Percentiles rank a stretch among this genome's conserved stretches.
phyloP scores from a whole-genome alignment of 2,888 invertebrate genomes.

The Chaetogeoica ovagalla region DNA sequence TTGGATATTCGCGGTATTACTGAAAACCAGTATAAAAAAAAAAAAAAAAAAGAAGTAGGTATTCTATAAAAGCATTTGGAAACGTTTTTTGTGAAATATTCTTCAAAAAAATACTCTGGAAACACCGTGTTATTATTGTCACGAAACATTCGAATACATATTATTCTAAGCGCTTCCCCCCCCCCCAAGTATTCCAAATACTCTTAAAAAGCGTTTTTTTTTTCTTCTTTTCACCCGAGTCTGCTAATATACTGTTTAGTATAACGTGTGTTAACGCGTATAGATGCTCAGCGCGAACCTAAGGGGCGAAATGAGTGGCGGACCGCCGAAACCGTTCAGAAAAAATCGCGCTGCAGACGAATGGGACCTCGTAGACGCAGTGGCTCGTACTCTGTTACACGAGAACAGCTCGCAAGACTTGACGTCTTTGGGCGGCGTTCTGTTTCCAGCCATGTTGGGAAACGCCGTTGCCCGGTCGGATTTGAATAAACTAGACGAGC shows the following conservation, averaged over 20 bases:
- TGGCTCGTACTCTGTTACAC: conserved; percentile 65
- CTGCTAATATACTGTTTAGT: neutral
- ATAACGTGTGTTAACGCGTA: neutral
- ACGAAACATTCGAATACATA: no score
- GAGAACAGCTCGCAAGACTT: conserved; percentile 65
- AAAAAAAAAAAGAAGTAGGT: no score
- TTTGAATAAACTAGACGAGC: conserved; percentile 56
- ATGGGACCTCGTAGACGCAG: conserved; percentile 64
- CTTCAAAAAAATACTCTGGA: no score
- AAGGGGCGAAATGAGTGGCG: conserved; percentile 73
- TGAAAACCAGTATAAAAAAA: no score
- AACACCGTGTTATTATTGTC: no score
- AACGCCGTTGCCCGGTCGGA: conserved; percentile 66
- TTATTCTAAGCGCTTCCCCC: no score
- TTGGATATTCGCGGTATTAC: no score
- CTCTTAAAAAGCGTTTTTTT: no score
- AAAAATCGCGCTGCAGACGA: conserved; percentile 59
- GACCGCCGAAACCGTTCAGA: conserved; percentile 58
- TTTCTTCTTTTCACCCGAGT: no score
- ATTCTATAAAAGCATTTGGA: no score
- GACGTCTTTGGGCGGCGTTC: conserved; percentile 64
- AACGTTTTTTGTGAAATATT: no score
- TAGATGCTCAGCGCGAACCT: conserved; percentile 78
- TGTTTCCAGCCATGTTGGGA: conserved; percentile 73
- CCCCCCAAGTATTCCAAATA: no score